Conservation (phyloP, 2,797 vertebrate genomes). For the Fratercula arctica region DNA sequence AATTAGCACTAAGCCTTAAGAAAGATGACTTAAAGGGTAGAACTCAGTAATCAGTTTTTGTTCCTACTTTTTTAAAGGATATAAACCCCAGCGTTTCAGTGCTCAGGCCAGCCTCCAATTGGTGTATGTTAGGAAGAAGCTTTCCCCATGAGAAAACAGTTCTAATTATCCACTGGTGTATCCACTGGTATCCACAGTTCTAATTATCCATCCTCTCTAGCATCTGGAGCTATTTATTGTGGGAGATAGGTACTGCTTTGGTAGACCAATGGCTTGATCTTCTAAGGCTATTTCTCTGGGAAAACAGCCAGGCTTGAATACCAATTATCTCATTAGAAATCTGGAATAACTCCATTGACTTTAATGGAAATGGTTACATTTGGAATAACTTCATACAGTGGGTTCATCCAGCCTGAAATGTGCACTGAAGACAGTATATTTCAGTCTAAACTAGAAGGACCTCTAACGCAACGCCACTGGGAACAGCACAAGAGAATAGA, state of each 20-base stretch:
- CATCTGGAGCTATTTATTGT: not conserved
- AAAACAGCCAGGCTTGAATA: not conserved
- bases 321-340: not conserved
- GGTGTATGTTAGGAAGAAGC: not conserved
- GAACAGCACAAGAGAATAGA: not conserved
- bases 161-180: not conserved
- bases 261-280: not conserved
- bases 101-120: not conserved
- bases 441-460: not conserved
- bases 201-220: not conserved
- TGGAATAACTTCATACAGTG: not conserved
- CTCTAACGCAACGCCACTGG: not conserved
- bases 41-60: not conserved
- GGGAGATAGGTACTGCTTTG: not conserved
- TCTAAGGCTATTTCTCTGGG: not conserved
- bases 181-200: not conserved
- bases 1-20: conserved; percentile 21
- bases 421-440: not conserved
- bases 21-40: not conserved
- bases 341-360: not conserved
- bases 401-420: not conserved
- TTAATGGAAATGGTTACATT: not conserved
- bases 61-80: not conserved
- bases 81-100: not conserved
- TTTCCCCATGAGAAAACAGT: not conserved